A percentile compares a stretch with the other conserved stretches of the same genome.
Evolutionary conservation across 2,888 invertebrate species (phyloP).

Genomic region (Netelia fuscicornis): DNA sequence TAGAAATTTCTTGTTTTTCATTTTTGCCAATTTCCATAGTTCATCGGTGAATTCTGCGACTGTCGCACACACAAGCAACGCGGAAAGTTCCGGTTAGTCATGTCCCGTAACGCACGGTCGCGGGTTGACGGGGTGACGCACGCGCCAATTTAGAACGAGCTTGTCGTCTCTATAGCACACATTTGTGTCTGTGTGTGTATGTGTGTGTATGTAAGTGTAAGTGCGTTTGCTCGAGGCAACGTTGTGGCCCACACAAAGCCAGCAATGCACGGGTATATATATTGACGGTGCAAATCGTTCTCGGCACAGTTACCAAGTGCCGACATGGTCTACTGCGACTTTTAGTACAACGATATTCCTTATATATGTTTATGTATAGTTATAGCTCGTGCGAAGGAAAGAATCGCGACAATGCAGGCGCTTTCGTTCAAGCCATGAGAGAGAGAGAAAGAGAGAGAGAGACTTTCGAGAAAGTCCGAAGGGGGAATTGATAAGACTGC

Average conservation of each 20-base stretch:
- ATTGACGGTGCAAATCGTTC: constrained; percentile 29
- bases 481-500: constrained; percentile 15
- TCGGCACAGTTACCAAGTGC: constrained; percentile 49
- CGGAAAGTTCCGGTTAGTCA: constrained; percentile 78
- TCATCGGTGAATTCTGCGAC: background rate
- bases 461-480: constrained; percentile 8
- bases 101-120: constrained; percentile 66
- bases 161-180: background rate
- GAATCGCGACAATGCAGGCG: constrained; percentile 20
- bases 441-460: background rate
- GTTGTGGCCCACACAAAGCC: constrained; percentile 15
- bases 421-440: background rate
- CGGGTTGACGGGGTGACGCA: constrained; percentile 73
- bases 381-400: background rate
- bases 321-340: constrained; percentile 11
- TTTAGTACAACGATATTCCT: constrained; percentile 7
- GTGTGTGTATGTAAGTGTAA: background rate
- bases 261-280: constrained; percentile 6
- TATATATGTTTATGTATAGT: constrained; percentile 1
- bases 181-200: too few species aligned
- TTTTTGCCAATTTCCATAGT: background rate
- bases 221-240: constrained; percentile 5
- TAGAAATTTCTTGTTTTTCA: background rate
- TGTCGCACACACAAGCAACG: constrained; percentile 2
- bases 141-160: constrained; percentile 73